Evolutionary conservation across 2,113 vertebrate species (phyloP).

Genomic region (Parus major): DNA sequence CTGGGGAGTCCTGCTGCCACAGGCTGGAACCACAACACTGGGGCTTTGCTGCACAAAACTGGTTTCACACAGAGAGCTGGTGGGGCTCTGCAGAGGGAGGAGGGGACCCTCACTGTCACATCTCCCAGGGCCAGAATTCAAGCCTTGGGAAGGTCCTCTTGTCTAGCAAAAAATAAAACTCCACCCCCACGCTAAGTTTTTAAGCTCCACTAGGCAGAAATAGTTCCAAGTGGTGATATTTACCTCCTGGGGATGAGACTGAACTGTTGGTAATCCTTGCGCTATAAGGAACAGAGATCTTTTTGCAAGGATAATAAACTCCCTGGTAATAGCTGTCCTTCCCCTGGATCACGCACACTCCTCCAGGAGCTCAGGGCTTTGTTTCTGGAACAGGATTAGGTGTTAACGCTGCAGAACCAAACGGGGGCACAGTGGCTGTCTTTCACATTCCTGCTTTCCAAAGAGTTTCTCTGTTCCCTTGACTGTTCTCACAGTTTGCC

Average conservation of each 20-base stretch:
- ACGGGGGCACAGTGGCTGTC: not conserved
- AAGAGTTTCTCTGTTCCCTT: not conserved
- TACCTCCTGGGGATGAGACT: not conserved
- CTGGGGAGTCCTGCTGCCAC: not conserved
- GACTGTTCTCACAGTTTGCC: constrained; percentile 22
- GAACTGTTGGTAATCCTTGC: constrained; percentile 7
- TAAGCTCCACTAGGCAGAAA: not conserved
- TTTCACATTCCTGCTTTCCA: not conserved
- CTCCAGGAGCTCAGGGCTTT: constrained; percentile 29
- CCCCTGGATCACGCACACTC: not conserved
- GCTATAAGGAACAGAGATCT: not conserved
- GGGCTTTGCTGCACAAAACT: not conserved
- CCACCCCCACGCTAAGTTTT: not conserved
- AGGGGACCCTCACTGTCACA: not conserved
- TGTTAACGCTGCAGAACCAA: not conserved
- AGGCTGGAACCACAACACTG: rapidly evolving
- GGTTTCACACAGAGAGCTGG: rapidly evolving
- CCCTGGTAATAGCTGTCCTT: constrained; percentile 6
- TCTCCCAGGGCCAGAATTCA: not conserved
- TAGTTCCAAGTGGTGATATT: not conserved
- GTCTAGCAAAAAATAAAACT: not conserved
- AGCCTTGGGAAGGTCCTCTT: not conserved
- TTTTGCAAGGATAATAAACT: constrained; percentile 15
- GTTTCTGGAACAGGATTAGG: constrained; percentile 38
- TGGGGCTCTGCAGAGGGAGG: not conserved